Evolutionary conservation across 2,888 invertebrate genomes (phyloP).

Genomic region (Lycocerus yunnanus): DNA sequence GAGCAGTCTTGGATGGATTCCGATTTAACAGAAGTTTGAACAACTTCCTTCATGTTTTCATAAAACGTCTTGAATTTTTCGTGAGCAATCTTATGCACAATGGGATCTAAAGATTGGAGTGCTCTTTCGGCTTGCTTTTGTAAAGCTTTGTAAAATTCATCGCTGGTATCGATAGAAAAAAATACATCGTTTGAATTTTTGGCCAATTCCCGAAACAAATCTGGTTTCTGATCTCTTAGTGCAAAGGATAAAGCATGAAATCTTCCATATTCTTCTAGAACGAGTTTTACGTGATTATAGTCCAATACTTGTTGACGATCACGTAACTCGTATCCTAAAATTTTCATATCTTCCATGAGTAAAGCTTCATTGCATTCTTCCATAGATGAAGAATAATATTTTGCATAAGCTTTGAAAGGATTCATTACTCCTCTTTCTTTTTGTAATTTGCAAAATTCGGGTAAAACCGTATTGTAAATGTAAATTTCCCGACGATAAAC

Average conservation of each 20-base stretch:
- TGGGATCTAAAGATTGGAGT: constrained; percentile 12
- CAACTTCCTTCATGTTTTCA: constrained; percentile 15
- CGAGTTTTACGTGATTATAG: constrained; percentile 39
- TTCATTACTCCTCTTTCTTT: constrained; percentile 11
- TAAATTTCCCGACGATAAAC: constrained; percentile 42
- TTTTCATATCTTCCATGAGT: constrained; percentile 41
- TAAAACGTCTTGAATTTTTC: constrained; percentile 28
- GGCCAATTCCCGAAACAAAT: constrained; percentile 32
- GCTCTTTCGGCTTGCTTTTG: background rate
- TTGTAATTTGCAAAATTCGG: constrained; percentile 23
- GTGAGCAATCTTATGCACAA: constrained; percentile 22
- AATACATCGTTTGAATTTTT: constrained; percentile 29
- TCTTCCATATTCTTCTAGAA: constrained; percentile 41
- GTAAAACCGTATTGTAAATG: constrained; percentile 23
- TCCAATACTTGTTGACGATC: constrained; percentile 35
- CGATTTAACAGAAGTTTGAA: background rate
- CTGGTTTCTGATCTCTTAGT: constrained; percentile 37
- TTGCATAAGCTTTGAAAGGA: constrained; percentile 29
- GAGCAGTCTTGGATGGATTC: constrained; percentile 7
- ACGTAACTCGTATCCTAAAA: constrained; percentile 37
- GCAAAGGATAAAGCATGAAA: constrained; percentile 44
- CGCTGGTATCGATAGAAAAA: constrained; percentile 10
- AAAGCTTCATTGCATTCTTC: constrained; percentile 36
- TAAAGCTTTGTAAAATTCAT: background rate
- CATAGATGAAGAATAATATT: constrained; percentile 23